Percentiles rank a stretch among this genome's conserved stretches.
phyloP scores from a whole-genome alignment of 1,140 invertebrate genomes.

The Protaetia brevitarsis region DNA sequence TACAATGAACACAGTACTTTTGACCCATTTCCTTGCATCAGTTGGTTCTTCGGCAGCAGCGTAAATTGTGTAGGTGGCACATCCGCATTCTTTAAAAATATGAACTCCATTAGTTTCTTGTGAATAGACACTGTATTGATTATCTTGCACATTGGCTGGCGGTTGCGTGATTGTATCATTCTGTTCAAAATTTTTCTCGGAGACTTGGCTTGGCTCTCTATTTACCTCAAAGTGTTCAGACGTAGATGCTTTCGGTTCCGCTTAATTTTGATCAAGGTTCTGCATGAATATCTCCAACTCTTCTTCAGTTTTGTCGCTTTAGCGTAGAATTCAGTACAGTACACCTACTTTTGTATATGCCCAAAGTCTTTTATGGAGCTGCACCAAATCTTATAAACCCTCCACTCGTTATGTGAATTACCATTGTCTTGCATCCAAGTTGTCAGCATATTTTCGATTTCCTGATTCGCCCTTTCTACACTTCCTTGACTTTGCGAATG shows the following conservation, averaged over 20 bases:
- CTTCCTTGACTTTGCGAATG: background rate
- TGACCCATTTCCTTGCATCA: too few species aligned
- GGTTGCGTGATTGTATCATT: background rate
- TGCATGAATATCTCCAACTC: background rate
- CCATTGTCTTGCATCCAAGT: background rate
- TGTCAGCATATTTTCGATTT: background rate
- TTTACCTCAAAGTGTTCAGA: background rate
- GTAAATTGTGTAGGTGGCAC: too few species aligned
- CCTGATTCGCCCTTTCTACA: background rate
- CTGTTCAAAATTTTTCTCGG: background rate
- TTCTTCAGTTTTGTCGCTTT: background rate
- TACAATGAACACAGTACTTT: too few species aligned
- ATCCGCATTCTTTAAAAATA: too few species aligned
- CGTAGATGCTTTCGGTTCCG: background rate
- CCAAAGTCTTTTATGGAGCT: background rate
- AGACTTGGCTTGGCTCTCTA: background rate
- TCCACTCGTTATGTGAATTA: background rate
- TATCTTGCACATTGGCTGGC: too few species aligned
- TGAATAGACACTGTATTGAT: too few species aligned
- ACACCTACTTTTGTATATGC: too few species aligned
- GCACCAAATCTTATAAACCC: background rate
- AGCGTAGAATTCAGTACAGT: too few species aligned
- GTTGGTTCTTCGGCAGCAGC: too few species aligned
- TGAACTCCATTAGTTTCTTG: too few species aligned
- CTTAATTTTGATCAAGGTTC: background rate